phyloP scores from a whole-genome alignment of 2,113 vertebrate species.

The Platichthys flesus region DNA sequence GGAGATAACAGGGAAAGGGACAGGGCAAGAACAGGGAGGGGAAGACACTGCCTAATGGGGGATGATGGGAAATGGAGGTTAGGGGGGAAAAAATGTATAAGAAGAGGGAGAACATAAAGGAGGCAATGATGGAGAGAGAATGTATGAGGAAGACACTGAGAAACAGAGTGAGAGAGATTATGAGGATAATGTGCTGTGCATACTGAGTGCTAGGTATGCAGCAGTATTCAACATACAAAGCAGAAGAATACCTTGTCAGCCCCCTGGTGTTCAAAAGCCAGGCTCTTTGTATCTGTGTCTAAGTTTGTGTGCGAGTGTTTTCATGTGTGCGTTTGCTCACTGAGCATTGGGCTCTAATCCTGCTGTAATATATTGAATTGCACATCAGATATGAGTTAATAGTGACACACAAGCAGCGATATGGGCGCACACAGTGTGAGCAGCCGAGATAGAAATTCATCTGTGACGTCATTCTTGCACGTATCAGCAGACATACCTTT shows the following conservation, averaged over 20 bases:
- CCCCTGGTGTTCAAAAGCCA: slow-evolving; percentile 46
- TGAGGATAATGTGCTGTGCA: slow-evolving; percentile 59
- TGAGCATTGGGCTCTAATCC: slow-evolving; percentile 50
- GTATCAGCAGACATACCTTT: slow-evolving; percentile 23
- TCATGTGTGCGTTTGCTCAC: slow-evolving; percentile 19
- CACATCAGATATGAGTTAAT: slow-evolving; percentile 59
- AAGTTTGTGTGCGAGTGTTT: slow-evolving; percentile 17
- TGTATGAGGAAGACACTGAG: slow-evolving; percentile 36
- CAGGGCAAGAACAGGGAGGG: not conserved
- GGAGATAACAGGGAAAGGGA: slow-evolving; percentile 11
- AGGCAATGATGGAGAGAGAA: slow-evolving; percentile 19
- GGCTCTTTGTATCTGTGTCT: slow-evolving; percentile 26
- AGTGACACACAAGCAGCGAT: slow-evolving; percentile 44
- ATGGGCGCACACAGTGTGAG: slow-evolving; percentile 8
- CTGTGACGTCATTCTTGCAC: slow-evolving; percentile 15
- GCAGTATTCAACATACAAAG: slow-evolving; percentile 51
- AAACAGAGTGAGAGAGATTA: slow-evolving; percentile 52
- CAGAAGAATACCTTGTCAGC: slow-evolving; percentile 61
- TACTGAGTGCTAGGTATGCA: slow-evolving; percentile 65
- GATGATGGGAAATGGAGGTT: not conserved
- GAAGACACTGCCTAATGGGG: slow-evolving; percentile 6
- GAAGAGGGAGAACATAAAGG: slow-evolving; percentile 12
- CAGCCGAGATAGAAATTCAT: slow-evolving; percentile 32
- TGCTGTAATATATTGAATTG: slow-evolving; percentile 54
- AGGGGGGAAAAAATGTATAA: not conserved